Conservation (phyloP, 1,140 invertebrate genomes). For the Tetraneura akinire region DNA sequence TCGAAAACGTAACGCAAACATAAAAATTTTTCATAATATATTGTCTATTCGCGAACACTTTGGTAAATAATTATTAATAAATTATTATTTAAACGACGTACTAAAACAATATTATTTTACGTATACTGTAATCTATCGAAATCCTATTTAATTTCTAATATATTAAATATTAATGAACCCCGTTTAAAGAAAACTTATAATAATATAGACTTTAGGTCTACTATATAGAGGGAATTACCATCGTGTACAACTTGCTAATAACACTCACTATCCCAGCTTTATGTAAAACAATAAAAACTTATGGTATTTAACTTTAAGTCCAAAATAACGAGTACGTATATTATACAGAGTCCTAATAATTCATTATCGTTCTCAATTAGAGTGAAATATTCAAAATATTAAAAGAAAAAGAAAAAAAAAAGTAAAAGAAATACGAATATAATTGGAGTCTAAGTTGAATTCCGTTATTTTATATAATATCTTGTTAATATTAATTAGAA, state of each 20-base stretch:
- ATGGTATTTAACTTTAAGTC: background rate
- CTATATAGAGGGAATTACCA: background rate
- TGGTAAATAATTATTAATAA: too few species aligned
- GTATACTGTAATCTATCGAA: background rate
- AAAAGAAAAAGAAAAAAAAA: too few species aligned
- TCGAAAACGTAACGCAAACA: too few species aligned
- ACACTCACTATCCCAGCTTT: background rate
- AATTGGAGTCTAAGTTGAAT: too few species aligned
- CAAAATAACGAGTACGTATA: background rate
- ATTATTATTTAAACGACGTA: too few species aligned
- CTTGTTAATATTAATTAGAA: too few species aligned
- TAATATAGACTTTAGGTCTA: background rate
- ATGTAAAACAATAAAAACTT: background rate
- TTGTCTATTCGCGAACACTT: too few species aligned
- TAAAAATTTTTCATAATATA: too few species aligned
- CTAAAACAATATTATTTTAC: conserved; percentile 5
- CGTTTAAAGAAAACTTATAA: conserved; percentile 8
- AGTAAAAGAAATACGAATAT: too few species aligned
- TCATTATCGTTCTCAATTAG: too few species aligned
- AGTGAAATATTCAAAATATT: too few species aligned
- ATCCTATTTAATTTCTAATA: background rate
- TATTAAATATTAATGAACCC: background rate
- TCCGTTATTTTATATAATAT: too few species aligned
- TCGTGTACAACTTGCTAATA: background rate
- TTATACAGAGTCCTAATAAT: background rate